Conservation (phyloP, 2,888 invertebrate species). For the Apoderus coryli region DNA sequence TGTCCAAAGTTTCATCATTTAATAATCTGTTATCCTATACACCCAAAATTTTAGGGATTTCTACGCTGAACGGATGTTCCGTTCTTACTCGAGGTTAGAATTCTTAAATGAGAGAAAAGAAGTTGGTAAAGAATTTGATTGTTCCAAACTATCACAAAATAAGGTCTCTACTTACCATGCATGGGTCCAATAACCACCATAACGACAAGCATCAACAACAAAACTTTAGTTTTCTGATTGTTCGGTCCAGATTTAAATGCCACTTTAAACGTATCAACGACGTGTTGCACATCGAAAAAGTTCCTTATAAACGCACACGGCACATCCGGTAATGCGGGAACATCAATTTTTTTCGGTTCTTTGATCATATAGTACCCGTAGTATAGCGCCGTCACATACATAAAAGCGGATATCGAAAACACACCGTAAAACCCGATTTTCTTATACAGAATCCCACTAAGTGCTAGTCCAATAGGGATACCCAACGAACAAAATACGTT, state of each 20-base stretch:
- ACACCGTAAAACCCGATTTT: slow-evolving; percentile 73
- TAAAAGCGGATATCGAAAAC: slow-evolving; percentile 58
- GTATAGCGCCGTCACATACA: slow-evolving; percentile 59
- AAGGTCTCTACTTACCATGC: slow-evolving; percentile 47
- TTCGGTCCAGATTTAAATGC: slow-evolving; percentile 67
- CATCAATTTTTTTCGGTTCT: slow-evolving; percentile 44
- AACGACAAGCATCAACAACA: slow-evolving; percentile 64
- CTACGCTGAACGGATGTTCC: too few relatives aligned
- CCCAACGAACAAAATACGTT: slow-evolving; percentile 82
- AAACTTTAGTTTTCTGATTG: slow-evolving; percentile 56
- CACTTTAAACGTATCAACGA: slow-evolving; percentile 62
- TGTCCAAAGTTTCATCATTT: too few relatives aligned
- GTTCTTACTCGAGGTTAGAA: too few relatives aligned
- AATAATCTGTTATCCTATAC: too few relatives aligned
- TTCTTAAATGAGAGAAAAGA: too few relatives aligned
- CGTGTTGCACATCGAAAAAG: slow-evolving; percentile 64
- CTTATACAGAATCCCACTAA: slow-evolving; percentile 66
- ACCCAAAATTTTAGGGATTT: too few relatives aligned
- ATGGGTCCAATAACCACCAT: slow-evolving; percentile 77
- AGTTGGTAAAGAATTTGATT: slow-evolving; percentile 2
- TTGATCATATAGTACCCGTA: slow-evolving; percentile 60
- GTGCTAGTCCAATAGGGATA: slow-evolving; percentile 76
- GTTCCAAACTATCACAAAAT: background rate
- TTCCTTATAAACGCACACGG: slow-evolving; percentile 44
- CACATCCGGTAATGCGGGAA: slow-evolving; percentile 34